Conservation (phyloP, 2,797 vertebrate species). For the Gymnothorax javanicus region DNA sequence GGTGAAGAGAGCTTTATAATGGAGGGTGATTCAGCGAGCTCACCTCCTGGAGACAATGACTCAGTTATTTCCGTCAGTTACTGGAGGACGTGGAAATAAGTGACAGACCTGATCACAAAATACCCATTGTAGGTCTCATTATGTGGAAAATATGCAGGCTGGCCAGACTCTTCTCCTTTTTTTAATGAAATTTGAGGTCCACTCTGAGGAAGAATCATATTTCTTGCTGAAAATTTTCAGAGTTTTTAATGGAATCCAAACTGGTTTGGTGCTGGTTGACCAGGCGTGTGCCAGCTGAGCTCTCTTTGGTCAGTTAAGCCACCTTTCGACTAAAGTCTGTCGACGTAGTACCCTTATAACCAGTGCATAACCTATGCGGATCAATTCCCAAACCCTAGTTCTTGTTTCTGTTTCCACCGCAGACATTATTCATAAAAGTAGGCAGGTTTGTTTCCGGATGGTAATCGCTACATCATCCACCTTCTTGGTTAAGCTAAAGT, state of each 20-base stretch:
- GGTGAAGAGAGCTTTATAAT: background rate
- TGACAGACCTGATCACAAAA: background rate
- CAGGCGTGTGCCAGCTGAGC: too few species aligned
- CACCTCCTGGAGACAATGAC: background rate
- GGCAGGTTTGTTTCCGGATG: too few species aligned
- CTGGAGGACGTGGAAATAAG: background rate
- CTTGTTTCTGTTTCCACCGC: too few species aligned
- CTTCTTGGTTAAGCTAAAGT: too few species aligned
- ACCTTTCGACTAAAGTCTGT: too few species aligned
- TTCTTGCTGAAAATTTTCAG: background rate
- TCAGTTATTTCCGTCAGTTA: background rate
- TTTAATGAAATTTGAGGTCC: background rate
- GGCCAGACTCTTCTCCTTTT: background rate
- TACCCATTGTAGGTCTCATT: background rate
- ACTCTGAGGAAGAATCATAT: background rate
- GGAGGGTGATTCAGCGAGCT: background rate
- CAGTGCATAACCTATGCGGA: too few species aligned
- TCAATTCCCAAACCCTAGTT: too few species aligned
- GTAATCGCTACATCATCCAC: too few species aligned
- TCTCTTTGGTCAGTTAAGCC: too few species aligned
- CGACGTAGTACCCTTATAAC: too few species aligned
- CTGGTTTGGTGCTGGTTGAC: too few species aligned
- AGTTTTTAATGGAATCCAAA: background rate
- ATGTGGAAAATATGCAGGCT: background rate
- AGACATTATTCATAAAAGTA: too few species aligned